Base-by-base conservation (phyloP, 2,113 vertebrate species). In the Halcyon malimbica region DNA sequence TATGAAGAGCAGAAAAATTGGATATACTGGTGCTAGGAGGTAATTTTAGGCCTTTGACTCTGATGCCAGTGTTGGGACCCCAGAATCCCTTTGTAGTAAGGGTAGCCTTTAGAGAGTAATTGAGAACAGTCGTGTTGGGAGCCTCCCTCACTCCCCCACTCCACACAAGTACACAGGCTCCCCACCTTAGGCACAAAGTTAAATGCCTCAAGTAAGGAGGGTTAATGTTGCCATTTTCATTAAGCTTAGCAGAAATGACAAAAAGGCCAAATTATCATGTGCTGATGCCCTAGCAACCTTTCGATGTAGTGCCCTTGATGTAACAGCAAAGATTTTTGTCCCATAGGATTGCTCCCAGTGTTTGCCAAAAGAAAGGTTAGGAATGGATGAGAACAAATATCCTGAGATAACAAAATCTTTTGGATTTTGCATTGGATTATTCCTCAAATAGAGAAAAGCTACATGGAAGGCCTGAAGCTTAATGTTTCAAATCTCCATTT, bases 341-440 rank as follows among this genome's bases (percentile, higher is more conserved):
- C 84, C 11, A 0, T 69, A 79, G 73, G 62, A 73, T 84, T 94
- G 51, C 37, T 87, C 29, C 56, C 21, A 37, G 77, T 82, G 44
- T 97, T 96, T 96, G 91, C 39, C 1, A 20, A 93, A 57, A 73
- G 70, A 96, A 97, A 96, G 94, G 96, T 94, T 93, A 95, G 53
- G 78, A 89, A 73, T 0, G 48, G 67, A 93, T 7, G 18, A 96
- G 93, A 94, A 75, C 87, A 91, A 94, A 96, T 76, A 83, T 29
- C 56, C 77, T 44, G 53, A 91, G 35, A 87, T 68, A 95, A 67
- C 42, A 54, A 91, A 91, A 76, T 96, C 83, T 95, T 93, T 13
- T 57, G 57, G 95, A 89, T 91, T 94, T 94, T 94, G 50, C 31
- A 28, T 29, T n/a, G 91, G 65, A 62, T 94, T 89, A 76, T 31